These are phyloP conservation scores for Bolinopsis microptera DNA, from an alignment of 37 sponge, comb jelly and placozoan species.

Conservation along the genomic window DNA sequence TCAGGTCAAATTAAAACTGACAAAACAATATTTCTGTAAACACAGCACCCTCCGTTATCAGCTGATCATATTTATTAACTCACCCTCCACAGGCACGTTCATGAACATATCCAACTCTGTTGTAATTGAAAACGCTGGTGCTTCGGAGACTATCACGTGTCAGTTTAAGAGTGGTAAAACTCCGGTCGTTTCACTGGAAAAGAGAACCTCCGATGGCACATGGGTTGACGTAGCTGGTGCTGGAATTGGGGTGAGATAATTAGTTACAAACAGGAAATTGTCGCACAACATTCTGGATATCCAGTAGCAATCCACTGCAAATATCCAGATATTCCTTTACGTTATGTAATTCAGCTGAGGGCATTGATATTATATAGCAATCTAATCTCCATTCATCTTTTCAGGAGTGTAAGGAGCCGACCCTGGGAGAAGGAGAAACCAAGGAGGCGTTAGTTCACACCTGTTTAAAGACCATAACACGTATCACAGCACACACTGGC, in stretches of 20 bases:
- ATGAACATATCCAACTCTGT: constrained; percentile 9
- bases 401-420: neutral
- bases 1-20: too few species aligned
- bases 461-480: neutral
- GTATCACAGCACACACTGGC: neutral
- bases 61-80: too few species aligned
- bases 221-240: neutral
- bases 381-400: neutral
- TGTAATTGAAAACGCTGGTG: neutral
- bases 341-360: too few species aligned
- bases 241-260: neutral
- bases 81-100: neutral
- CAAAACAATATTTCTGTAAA: too few species aligned
- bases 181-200: neutral
- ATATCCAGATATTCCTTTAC: too few species aligned
- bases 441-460: neutral
- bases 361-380: too few species aligned
- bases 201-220: neutral
- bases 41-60: too few species aligned
- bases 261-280: too few species aligned
- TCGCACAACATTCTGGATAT: neutral
- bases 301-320: too few species aligned
- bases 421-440: neutral
- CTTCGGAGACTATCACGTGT: neutral
- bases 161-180: neutral